Evolutionary conservation across 2,888 invertebrate species (phyloP).

Genomic region (Aleiodes testaceus): DNA sequence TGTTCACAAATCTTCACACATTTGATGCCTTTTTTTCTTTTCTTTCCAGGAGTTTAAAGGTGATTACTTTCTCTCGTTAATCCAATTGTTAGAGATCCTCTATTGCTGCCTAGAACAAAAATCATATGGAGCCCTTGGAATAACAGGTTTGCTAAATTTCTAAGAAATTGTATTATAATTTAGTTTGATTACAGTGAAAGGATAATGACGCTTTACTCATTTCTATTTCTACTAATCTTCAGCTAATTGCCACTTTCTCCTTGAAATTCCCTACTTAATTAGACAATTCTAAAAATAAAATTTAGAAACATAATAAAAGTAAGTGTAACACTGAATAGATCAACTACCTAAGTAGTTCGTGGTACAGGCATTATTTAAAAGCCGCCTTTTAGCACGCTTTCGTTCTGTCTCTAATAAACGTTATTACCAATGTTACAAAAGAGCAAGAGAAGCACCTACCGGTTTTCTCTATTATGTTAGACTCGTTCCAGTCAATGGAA

Average conservation of each 20-base stretch:
- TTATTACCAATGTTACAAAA: constrained; percentile 4
- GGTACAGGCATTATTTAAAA: neutral
- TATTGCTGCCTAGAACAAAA: constrained; percentile 17
- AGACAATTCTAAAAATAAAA: neutral
- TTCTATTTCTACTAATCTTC: neutral
- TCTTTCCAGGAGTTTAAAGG: neutral
- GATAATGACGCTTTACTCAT: constrained; percentile 1
- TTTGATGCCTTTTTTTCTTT: neutral
- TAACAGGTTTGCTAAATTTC: neutral
- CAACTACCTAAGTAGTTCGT: neutral
- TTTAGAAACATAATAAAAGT: neutral
- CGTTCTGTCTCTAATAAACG: constrained; percentile 6
- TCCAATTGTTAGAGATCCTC: neutral
- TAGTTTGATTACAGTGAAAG: neutral
- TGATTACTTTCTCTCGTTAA: neutral
- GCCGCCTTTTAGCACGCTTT: neutral
- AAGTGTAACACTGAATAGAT: no score
- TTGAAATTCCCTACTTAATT: neutral
- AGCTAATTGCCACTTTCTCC: constrained; percentile 13
- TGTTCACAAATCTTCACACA: constrained; percentile 6
- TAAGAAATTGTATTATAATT: neutral
- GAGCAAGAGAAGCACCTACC: neutral
- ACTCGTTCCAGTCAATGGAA: constrained; percentile 9
- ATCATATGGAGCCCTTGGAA: neutral
- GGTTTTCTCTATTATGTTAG: constrained; percentile 18